Percentiles rank a stretch among this genome's conserved stretches.
These are phyloP conservation scores for Nasonia longicornis DNA, from an alignment of 1,140 invertebrate genomes.

Conservation along the genomic window DNA sequence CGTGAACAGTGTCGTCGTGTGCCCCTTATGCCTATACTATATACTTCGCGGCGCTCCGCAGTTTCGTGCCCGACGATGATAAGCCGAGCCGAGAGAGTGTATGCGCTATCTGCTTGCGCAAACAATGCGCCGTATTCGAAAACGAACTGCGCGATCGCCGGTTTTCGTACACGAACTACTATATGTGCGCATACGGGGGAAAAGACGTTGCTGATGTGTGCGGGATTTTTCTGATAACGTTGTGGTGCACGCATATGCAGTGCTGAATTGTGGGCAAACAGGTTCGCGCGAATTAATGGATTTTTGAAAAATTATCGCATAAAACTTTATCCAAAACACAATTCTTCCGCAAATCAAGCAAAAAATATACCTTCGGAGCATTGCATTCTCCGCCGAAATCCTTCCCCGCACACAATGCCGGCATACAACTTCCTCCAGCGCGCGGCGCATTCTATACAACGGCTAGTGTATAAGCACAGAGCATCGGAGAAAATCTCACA, in stretches of 20 bases:
- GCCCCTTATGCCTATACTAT: not conserved
- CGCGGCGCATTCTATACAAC: not conserved
- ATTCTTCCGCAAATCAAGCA: too few relatives aligned
- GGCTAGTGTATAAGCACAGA: not conserved
- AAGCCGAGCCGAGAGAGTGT: not conserved
- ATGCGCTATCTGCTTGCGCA: constrained; percentile 18
- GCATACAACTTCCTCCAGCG: not conserved
- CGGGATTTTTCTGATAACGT: constrained; percentile 3
- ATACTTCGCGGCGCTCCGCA: not conserved
- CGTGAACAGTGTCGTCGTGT: not conserved
- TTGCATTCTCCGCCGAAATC: not conserved
- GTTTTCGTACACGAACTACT: not conserved
- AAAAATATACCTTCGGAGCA: not conserved
- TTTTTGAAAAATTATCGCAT: too few relatives aligned
- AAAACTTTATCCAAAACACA: too few relatives aligned
- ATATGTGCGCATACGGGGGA: not conserved
- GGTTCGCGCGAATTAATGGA: too few relatives aligned
- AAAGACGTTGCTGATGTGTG: not conserved
- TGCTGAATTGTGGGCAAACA: not conserved
- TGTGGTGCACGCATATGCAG: not conserved
- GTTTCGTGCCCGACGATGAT: constrained; percentile 23
- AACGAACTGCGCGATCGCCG: constrained; percentile 9
- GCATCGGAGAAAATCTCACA: not conserved
- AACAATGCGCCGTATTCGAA: constrained; percentile 30
- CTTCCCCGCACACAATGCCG: not conserved